A percentile compares a stretch with the other conserved stretches of the same genome.
Conservation (phyloP, 1,140 invertebrate species). For the Nasonia longicornis region DNA sequence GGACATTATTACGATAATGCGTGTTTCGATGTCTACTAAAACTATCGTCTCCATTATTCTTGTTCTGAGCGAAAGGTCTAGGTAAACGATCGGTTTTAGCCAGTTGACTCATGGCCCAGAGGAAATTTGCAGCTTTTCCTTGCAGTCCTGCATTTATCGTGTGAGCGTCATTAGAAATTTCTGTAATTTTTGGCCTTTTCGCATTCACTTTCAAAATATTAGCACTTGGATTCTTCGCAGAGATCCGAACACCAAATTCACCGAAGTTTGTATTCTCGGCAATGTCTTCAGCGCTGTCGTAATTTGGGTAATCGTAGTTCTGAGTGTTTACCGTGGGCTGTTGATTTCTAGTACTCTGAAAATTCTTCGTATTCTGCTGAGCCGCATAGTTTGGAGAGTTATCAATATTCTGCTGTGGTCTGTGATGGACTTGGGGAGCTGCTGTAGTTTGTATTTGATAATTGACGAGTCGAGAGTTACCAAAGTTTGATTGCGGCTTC, state of each 20-base stretch:
- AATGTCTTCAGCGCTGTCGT: conserved; percentile 15
- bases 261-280: background rate
- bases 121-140: conserved; percentile 17
- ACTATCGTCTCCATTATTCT: background rate
- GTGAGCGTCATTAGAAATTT: background rate
- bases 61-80: conserved; percentile 52
- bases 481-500: background rate
- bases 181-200: background rate
- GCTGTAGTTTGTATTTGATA: background rate
- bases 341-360: background rate
- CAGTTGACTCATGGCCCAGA: conserved; percentile 55
- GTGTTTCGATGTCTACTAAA: background rate
- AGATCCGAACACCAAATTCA: conserved; percentile 11
- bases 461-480: background rate
- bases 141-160: conserved; percentile 24
- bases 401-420: background rate
- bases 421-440: background rate
- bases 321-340: background rate
- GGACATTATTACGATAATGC: background rate
- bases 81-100: conserved; percentile 55
- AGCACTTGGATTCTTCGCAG: background rate
- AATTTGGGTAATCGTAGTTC: conserved; percentile 24
- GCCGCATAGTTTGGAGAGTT: background rate
- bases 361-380: background rate
- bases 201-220: background rate